Conservation (phyloP, 2,888 invertebrate species). For the Drosophila merina region DNA sequence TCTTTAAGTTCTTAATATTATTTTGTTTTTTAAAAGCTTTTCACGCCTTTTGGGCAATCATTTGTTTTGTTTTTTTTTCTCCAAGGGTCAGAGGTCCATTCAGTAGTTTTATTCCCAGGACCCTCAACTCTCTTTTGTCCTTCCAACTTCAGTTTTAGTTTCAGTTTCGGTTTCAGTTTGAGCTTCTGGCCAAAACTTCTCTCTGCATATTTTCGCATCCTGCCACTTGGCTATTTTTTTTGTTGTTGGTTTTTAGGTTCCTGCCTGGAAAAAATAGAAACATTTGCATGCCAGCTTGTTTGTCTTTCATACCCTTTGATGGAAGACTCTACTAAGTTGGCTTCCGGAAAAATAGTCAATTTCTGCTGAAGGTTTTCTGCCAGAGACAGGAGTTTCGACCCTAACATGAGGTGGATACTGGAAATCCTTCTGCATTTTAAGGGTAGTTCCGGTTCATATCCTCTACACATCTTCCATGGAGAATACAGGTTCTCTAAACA, state of each 20-base stretch:
- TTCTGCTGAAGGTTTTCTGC: not conserved
- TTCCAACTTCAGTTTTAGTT: slow-evolving; percentile 14
- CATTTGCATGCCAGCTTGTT: slow-evolving; percentile 43
- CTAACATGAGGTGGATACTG: too few relatives aligned
- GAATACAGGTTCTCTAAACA: too few relatives aligned
- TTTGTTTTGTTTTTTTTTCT: not conserved
- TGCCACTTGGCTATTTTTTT: slow-evolving; percentile 2
- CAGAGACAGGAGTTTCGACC: not conserved
- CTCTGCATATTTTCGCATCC: slow-evolving; percentile 23
- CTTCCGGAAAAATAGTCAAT: not conserved
- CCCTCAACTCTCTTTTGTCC: slow-evolving; percentile 8
- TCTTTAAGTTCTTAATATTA: not conserved
- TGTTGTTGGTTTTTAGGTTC: not conserved
- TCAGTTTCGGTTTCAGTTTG: slow-evolving; percentile 29
- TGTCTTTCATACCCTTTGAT: slow-evolving; percentile 18
- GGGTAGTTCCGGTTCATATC: too few relatives aligned
- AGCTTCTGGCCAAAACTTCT: slow-evolving; percentile 25
- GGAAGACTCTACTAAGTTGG: slow-evolving; percentile 1
- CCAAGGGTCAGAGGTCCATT: not conserved
- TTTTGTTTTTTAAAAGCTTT: slow-evolving; percentile 6
- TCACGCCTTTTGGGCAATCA: slow-evolving; percentile 13
- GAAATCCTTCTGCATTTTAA: too few relatives aligned
- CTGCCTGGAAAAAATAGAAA: slow-evolving; percentile 32
- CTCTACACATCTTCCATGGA: too few relatives aligned
- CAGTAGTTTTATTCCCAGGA: not conserved